Evolutionary conservation across 2,113 vertebrate genomes (phyloP).

Genomic region (Odontophorus gujanensis): DNA sequence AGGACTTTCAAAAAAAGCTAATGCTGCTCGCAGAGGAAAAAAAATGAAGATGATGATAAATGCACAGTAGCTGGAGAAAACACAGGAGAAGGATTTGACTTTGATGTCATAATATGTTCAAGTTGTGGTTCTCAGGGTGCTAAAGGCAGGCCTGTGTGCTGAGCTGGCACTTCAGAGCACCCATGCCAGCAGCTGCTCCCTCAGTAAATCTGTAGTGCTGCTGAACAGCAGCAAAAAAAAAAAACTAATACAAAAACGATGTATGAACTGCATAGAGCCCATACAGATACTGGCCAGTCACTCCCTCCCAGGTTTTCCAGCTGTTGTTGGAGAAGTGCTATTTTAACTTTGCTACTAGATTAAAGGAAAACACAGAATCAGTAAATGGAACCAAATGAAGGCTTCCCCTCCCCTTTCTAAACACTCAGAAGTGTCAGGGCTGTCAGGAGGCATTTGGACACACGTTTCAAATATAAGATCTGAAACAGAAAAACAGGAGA

Average conservation of each 20-base stretch:
- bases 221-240: not conserved
- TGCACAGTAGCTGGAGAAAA: not conserved
- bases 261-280: not conserved
- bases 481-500: slow-evolving; percentile 16
- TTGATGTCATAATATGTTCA: not conserved
- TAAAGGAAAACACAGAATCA: slow-evolving; percentile 34
- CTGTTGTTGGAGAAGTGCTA: not conserved
- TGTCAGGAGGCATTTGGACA: slow-evolving; percentile 59
- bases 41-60: not conserved
- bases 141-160: not conserved
- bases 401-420: not conserved
- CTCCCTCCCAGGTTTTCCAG: not conserved
- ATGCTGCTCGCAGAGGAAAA: not conserved
- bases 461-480: slow-evolving; percentile 22
- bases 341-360: slow-evolving; percentile 16
- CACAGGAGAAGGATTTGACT: not conserved
- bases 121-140: not conserved
- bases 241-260: not conserved
- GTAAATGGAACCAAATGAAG: not conserved
- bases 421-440: slow-evolving; percentile 19
- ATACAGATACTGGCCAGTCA: not conserved
- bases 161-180: not conserved
- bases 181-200: not conserved
- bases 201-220: no score
- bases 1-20: not conserved